Conservation (phyloP, 2,113 vertebrate genomes). For the Sialia sialis region DNA sequence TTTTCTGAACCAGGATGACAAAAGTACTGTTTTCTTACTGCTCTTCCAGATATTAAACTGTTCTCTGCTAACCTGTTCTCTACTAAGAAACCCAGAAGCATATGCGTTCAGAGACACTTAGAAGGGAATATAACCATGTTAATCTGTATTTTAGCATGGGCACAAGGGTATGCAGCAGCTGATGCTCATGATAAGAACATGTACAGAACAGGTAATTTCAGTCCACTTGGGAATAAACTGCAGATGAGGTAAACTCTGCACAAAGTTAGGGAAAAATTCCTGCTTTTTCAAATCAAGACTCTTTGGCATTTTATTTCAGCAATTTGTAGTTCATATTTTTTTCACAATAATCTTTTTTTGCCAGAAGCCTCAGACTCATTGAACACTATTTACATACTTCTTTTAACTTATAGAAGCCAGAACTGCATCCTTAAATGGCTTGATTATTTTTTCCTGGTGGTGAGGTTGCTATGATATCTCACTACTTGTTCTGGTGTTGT, state of each 20-base stretch:
- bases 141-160: neutral
- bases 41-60: neutral
- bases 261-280: neutral
- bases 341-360: neutral
- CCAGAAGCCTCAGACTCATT: neutral
- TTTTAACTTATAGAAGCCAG: neutral
- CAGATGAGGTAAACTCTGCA: neutral
- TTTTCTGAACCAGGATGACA: neutral
- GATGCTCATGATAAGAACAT: neutral
- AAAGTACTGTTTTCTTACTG: neutral
- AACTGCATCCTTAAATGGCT: neutral
- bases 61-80: neutral
- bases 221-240: neutral
- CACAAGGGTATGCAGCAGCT: neutral
- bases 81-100: neutral
- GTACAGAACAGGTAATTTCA: neutral
- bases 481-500: neutral
- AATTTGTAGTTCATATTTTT: neutral
- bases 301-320: neutral
- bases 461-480: neutral
- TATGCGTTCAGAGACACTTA: neutral
- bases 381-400: neutral
- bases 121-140: neutral
- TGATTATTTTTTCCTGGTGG: neutral
- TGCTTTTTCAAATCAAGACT: neutral